Evolutionary conservation across 2,797 vertebrate genomes (phyloP).

Genomic region (Lagodon rhomboides): DNA sequence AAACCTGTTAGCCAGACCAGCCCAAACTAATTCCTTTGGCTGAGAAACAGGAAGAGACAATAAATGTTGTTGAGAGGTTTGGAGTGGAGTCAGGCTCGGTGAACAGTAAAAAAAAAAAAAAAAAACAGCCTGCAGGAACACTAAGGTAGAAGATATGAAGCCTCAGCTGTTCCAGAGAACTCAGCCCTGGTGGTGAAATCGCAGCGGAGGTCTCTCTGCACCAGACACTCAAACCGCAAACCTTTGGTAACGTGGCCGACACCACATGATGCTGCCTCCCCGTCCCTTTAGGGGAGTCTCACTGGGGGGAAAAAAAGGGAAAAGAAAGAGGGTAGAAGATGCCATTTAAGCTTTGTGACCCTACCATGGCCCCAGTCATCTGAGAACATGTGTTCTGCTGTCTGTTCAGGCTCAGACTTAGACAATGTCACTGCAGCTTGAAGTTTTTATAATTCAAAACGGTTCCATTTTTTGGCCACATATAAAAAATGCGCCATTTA

Average conservation of each 20-base stretch:
- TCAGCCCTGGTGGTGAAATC: slow-evolving; percentile 23
- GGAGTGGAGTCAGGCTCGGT: neutral
- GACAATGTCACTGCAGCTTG: too few relatives aligned
- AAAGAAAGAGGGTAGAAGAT: neutral
- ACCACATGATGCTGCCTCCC: slow-evolving; percentile 7
- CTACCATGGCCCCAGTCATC: neutral
- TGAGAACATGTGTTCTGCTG: too few relatives aligned
- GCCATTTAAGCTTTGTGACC: neutral
- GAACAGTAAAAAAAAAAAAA: neutral
- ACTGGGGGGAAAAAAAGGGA: slow-evolving; percentile 3
- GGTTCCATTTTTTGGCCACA: too few relatives aligned
- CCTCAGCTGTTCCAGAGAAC: slow-evolving; percentile 35
- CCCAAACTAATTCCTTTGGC: slow-evolving; percentile 5
- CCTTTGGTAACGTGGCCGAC: slow-evolving; percentile 10
- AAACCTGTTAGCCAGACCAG: slow-evolving; percentile 3
- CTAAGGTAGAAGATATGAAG: slow-evolving; percentile 33
- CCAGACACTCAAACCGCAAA: slow-evolving; percentile 19
- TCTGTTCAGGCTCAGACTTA: too few relatives aligned
- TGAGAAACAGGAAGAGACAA: slow-evolving; percentile 23
- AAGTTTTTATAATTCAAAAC: too few relatives aligned
- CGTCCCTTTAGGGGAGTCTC: neutral
- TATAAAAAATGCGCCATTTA: too few relatives aligned
- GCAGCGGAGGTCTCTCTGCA: slow-evolving; percentile 49
- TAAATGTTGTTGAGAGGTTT: slow-evolving; percentile 22
- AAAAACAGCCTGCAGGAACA: slow-evolving; percentile 18